Evolutionary conservation across 2,797 vertebrate genomes (phyloP).

Genomic region (Sciurus carolinensis): DNA sequence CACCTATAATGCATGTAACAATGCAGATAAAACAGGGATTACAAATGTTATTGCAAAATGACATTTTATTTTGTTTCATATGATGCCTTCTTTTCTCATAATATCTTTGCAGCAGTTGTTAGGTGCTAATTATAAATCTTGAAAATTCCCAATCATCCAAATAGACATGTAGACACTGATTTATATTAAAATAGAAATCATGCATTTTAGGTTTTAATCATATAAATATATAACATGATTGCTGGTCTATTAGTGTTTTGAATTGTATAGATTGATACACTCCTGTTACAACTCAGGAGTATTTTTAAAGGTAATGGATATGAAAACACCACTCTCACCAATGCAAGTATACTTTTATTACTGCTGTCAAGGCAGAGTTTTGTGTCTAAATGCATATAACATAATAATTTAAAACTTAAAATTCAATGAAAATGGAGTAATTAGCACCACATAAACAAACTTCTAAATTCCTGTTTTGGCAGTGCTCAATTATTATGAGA

Average conservation of each 20-base stretch:
- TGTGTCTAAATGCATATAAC: constrained; percentile 66
- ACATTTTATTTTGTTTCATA: constrained; percentile 19
- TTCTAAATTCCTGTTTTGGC: constrained; percentile 76
- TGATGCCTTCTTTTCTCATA: constrained; percentile 28
- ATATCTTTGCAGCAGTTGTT: constrained; percentile 66
- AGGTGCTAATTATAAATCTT: constrained; percentile 69
- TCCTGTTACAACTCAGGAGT: constrained; percentile 66
- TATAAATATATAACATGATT: constrained; percentile 84
- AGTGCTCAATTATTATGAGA: constrained; percentile 82
- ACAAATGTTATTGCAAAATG: constrained; percentile 5
- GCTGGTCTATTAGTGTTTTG: constrained; percentile 85
- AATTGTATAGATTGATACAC: constrained; percentile 86
- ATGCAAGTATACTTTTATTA: constrained; percentile 82
- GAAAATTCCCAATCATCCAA: constrained; percentile 72
- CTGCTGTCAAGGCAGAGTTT: constrained; percentile 78
- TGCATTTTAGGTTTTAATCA: constrained; percentile 83
- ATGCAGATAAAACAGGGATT: constrained; percentile 17
- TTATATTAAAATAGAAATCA: constrained; percentile 85
- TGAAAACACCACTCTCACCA: constrained; percentile 81
- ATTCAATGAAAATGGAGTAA: constrained; percentile 75
- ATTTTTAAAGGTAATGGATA: constrained; percentile 84
- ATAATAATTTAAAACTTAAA: constrained; percentile 32
- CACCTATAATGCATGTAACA: not conserved
- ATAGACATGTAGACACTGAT: constrained; percentile 73
- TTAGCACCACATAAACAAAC: constrained; percentile 63